These are phyloP conservation scores for Gymnothorax reevesii DNA, from an alignment of 2,797 vertebrate species.

Conservation along the genomic window DNA sequence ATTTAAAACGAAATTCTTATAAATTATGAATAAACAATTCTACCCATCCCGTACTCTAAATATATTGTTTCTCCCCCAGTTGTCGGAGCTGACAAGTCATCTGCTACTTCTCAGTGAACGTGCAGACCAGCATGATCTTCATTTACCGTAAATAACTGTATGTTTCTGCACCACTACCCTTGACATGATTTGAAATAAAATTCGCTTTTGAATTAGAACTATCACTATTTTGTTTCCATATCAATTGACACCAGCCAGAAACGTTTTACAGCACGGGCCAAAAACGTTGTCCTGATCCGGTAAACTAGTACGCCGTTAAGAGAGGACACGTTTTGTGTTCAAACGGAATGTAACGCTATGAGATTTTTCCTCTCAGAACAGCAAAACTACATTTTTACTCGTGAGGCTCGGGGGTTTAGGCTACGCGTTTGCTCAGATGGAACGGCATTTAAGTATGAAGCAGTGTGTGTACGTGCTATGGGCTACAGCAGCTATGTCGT, in stretches of 20 bases:
- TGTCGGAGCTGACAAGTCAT: no score
- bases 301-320: not conserved
- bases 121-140: slow-evolving; percentile 55
- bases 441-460: not conserved
- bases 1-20: no score
- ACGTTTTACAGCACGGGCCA: not conserved
- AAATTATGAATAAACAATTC: no score
- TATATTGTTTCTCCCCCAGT: no score
- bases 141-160: slow-evolving; percentile 56
- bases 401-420: not conserved
- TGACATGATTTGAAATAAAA: not conserved
- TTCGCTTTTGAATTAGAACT: no score
- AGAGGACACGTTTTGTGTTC: not conserved
- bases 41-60: no score
- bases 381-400: not conserved
- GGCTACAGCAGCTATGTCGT: slow-evolving; percentile 23
- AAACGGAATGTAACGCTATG: not conserved
- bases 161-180: not conserved
- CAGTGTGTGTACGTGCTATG: not conserved
- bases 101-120: slow-evolving; percentile 46
- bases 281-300: not conserved
- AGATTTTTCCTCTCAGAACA: not conserved
- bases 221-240: no score
- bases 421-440: not conserved
- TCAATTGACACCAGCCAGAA: no score